Evolutionary conservation across 1,140 invertebrate genomes (phyloP).

Genomic region (Campodea augens): DNA sequence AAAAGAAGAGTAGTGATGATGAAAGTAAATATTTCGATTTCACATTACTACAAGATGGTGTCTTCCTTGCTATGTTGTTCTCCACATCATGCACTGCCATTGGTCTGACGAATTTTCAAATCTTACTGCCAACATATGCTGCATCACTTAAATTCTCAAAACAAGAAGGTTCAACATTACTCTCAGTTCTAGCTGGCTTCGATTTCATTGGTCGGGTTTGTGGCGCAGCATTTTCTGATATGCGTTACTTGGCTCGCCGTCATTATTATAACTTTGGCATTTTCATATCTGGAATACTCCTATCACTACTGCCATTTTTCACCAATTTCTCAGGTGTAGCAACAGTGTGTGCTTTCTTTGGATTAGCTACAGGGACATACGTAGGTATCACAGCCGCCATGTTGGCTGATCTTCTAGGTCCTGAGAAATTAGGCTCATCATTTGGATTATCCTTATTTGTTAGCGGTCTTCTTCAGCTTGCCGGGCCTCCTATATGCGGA

Average conservation of each 20-base stretch:
- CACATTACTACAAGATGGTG: slow-evolving; percentile 49
- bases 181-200: slow-evolving; percentile 55
- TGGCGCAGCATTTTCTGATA: slow-evolving; percentile 57
- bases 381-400: slow-evolving; percentile 65
- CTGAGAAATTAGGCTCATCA: slow-evolving; percentile 58
- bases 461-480: slow-evolving; percentile 55
- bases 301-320: slow-evolving; percentile 44
- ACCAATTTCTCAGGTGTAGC: slow-evolving; percentile 31
- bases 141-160: slow-evolving; percentile 44
- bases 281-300: slow-evolving; percentile 47
- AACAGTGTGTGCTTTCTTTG: slow-evolving; percentile 50
- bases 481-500: slow-evolving; percentile 60
- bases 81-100: slow-evolving; percentile 67
- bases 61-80: slow-evolving; percentile 59
- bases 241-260: slow-evolving; percentile 46
- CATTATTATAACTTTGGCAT: slow-evolving; percentile 62
- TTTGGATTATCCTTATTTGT: slow-evolving; percentile 68
- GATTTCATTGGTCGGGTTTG: slow-evolving; percentile 63
- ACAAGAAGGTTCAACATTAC: slow-evolving; percentile 38
- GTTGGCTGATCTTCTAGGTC: slow-evolving; percentile 65
- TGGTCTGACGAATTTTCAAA: slow-evolving; percentile 68
- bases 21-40: slow-evolving; percentile 50
- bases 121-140: slow-evolving; percentile 54
- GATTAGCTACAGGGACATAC: slow-evolving; percentile 63
- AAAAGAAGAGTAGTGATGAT: background rate